phyloP scores from a whole-genome alignment of 2,113 vertebrate genomes.

The Rousettus leschenaultii region DNA sequence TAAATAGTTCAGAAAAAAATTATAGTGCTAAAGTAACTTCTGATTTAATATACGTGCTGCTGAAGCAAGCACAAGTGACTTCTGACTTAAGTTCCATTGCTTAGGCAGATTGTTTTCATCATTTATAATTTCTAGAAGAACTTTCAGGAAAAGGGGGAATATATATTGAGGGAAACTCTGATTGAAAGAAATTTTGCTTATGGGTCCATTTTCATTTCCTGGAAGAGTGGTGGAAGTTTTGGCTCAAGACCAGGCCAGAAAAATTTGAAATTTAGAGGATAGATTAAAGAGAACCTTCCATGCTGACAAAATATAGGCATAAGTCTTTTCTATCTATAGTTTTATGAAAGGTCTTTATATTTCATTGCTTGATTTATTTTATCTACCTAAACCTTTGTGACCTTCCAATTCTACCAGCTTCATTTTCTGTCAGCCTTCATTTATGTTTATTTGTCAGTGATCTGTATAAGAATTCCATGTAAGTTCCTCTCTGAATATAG shows the following conservation, averaged over 20 bases:
- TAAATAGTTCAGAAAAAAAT: slow-evolving; percentile 11
- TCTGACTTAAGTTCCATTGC: background rate
- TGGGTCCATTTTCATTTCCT: background rate
- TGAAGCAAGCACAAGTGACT: background rate
- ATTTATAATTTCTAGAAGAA: background rate
- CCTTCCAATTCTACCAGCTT: background rate
- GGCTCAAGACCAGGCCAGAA: background rate
- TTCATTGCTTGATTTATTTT: background rate
- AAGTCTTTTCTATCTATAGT: background rate
- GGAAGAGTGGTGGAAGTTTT: slow-evolving; percentile 4
- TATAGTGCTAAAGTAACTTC: background rate
- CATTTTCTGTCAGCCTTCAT: background rate
- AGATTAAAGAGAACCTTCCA: background rate
- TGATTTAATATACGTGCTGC: background rate
- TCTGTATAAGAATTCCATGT: background rate
- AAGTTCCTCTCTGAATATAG: background rate
- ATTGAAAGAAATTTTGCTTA: background rate
- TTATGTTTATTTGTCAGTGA: background rate
- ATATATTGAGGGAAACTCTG: background rate
- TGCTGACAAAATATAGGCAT: background rate
- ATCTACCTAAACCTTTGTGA: background rate
- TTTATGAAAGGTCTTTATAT: background rate
- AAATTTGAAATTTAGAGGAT: background rate
- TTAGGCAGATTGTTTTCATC: background rate
- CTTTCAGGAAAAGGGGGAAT: background rate